A percentile compares a stretch with the other conserved stretches of the same genome.
Evolutionary conservation across 1,140 invertebrate species (phyloP).

Genomic region (Colletes gigas): DNA sequence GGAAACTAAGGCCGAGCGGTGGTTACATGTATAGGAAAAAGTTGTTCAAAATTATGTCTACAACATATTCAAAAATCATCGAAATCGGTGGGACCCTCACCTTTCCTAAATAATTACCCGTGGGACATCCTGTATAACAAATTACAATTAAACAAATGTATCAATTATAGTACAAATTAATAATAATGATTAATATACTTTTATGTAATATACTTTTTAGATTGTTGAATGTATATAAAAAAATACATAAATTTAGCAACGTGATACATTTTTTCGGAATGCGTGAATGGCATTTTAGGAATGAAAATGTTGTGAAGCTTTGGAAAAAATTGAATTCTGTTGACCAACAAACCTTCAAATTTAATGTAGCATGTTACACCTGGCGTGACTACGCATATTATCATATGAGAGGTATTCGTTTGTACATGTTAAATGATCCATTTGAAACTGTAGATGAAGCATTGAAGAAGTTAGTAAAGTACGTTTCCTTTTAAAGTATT

Average conservation of each 20-base stretch:
- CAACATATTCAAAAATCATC: too few species aligned
- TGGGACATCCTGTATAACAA: too few species aligned
- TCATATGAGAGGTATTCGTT: conserved; percentile 78
- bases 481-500: conserved; percentile 32
- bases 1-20: too few species aligned
- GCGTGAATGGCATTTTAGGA: conserved; percentile 83
- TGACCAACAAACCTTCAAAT: conserved; percentile 80
- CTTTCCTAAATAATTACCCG: too few species aligned
- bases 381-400: conserved; percentile 79
- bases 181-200: not conserved
- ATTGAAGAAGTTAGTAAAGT: conserved; percentile 57
- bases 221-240: conserved; percentile 81
- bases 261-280: conserved; percentile 84
- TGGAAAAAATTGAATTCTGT: conserved; percentile 76
- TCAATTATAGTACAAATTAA: too few species aligned
- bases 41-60: too few species aligned
- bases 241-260: conserved; percentile 82
- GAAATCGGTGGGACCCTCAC: too few species aligned
- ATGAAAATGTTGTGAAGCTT: conserved; percentile 81
- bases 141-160: not conserved
- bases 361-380: conserved; percentile 75
- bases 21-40: too few species aligned
- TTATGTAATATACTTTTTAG: conserved; percentile 70
- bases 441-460: conserved; percentile 68
- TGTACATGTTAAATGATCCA: conserved; percentile 80